Conservation (phyloP, 2,113 vertebrate species). For the Cyprinodon brontotheroides region DNA sequence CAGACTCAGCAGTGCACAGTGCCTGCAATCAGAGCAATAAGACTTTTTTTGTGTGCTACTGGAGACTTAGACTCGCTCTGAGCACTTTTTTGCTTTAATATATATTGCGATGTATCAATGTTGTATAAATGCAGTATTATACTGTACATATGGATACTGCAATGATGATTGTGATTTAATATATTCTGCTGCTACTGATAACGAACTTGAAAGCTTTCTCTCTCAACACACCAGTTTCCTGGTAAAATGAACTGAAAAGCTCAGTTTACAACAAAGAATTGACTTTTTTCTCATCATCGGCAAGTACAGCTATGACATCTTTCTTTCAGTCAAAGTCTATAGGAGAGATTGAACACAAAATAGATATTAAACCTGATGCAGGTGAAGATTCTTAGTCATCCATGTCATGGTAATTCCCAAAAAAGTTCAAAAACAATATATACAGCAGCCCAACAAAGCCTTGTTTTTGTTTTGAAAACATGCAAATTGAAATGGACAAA, state of each 20-base stretch:
- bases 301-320: not conserved
- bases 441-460: too few species aligned
- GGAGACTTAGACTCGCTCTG: too few species aligned
- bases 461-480: too few species aligned
- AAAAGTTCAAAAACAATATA: too few species aligned
- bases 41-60: too few species aligned
- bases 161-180: too few species aligned
- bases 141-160: not conserved
- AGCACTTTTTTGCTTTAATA: not conserved
- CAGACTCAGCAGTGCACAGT: too few species aligned
- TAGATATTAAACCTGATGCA: too few species aligned
- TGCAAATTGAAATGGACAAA: too few species aligned
- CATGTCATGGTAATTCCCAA: too few species aligned
- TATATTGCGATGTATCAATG: not conserved
- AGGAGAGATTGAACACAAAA: not conserved
- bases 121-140: not conserved
- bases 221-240: not conserved
- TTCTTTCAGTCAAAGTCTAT: not conserved
- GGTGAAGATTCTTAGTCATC: too few species aligned
- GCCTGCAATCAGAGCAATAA: too few species aligned
- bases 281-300: not conserved
- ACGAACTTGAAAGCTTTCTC: not conserved
- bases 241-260: not conserved
- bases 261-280: not conserved
- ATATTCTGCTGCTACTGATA: not conserved